Evolutionary conservation across 2,113 vertebrate species (phyloP).

Genomic region (Megaptera novaeangliae): DNA sequence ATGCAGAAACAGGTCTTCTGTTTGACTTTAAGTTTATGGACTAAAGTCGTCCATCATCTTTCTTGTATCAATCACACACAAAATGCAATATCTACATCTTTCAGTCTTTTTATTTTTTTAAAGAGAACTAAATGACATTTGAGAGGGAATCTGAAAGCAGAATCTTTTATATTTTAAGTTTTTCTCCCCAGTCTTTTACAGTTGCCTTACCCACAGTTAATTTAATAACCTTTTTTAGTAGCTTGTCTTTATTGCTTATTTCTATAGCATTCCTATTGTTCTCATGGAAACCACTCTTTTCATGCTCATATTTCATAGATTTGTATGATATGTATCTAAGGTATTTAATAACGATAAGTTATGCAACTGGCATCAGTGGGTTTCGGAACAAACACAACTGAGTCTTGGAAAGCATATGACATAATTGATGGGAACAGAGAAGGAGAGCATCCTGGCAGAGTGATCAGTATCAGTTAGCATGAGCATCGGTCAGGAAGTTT

Average conservation of each 20-base stretch:
- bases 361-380: background rate
- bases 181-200: background rate
- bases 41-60: background rate
- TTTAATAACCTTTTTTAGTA: background rate
- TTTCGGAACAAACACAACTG: background rate
- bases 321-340: background rate
- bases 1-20: background rate
- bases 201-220: background rate
- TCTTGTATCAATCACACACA: background rate
- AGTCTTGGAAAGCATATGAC: background rate
- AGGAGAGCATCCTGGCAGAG: no score
- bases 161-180: background rate
- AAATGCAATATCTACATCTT: background rate
- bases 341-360: conserved; percentile 3
- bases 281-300: background rate
- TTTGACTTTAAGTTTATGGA: background rate
- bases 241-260: background rate
- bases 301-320: background rate
- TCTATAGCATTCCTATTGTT: background rate
- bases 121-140: background rate
- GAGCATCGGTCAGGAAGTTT: background rate
- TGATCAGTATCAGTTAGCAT: background rate
- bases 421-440: background rate
- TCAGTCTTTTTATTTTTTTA: background rate
- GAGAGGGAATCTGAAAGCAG: background rate